These are phyloP conservation scores for Mylabris phalerata DNA, from an alignment of 1,140 invertebrate genomes.

Conservation along the genomic window DNA sequence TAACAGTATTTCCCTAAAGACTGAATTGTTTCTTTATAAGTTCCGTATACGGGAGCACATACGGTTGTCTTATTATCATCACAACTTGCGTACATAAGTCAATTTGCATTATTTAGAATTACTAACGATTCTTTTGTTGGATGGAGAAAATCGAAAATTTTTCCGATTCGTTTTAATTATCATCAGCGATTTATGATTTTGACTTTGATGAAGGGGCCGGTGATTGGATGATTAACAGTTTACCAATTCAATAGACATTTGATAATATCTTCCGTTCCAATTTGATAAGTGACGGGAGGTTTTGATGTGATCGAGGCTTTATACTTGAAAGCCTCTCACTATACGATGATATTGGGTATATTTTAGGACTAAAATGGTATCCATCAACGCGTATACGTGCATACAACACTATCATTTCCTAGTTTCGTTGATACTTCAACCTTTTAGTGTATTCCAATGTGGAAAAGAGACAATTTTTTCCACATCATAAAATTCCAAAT, in stretches of 20 bases:
- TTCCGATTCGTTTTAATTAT: not conserved
- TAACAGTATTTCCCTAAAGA: slow-evolving; percentile 17
- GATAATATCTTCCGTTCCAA: slow-evolving; percentile 12
- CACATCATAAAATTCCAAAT: no score
- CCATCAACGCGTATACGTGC: slow-evolving; percentile 2
- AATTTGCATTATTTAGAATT: not conserved
- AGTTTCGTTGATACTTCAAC: not conserved
- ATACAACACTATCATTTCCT: slow-evolving; percentile 8
- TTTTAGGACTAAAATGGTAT: slow-evolving; percentile 8
- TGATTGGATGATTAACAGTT: slow-evolving; percentile 4
- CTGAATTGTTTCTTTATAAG: slow-evolving; percentile 18
- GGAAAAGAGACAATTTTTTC: no score
- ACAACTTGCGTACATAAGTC: slow-evolving; percentile 9
- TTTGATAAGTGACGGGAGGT: slow-evolving; percentile 11
- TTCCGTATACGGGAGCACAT: not conserved
- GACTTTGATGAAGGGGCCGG: not conserved
- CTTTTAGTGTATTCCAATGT: no score
- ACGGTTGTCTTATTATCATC: slow-evolving; percentile 11
- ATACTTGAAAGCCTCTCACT: slow-evolving; percentile 8
- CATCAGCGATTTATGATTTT: no score
- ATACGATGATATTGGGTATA: not conserved
- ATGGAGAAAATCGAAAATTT: not conserved
- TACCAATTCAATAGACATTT: slow-evolving; percentile 11
- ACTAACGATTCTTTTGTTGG: not conserved
- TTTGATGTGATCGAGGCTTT: slow-evolving; percentile 16